Base-by-base conservation (phyloP, 2,888 invertebrate genomes). In the Lepeophtheirus nordmannii region DNA sequence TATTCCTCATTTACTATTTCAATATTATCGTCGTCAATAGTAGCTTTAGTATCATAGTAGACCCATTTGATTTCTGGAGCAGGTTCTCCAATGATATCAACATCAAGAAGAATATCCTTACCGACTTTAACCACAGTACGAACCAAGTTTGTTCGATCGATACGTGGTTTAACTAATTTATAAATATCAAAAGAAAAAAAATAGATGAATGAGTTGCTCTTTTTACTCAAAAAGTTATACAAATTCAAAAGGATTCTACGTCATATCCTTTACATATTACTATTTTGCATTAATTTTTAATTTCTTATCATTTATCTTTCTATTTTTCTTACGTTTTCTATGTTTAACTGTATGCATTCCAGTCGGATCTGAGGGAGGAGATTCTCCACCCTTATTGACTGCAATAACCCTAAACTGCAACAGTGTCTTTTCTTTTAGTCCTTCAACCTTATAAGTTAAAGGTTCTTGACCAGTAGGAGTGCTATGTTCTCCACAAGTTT, bases 1-100 rank as follows among this genome's bases (percentile, higher is more conserved):
- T 92, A 89, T 63, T 90, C 90, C 1, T 90, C 81, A 75, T 91
- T 91, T 67, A 85, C 80, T 37, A 92, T 88, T 73, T 85, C 84
- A 68, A 84, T 77, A 72, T 83, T 85, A 11, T 79, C 82, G 17
- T 17, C 62, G 20, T 17, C 46, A 62, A 60, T 22, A 1, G 69
- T 58, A 65, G 68, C 81, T 77, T 82, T 78, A 70, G 80, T 81
- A 60, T 80, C 82, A 71, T 86, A 83, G 69, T 80, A 82, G 8
- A 46, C 17, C 91, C 91, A 92, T 9, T 84, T 85, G 71, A 87
- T 83, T 38, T 82, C 83, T n/a, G 98, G 96, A 65, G 91, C 85
- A 0, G 98, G 98, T 78, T 98, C 98, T 69, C 97, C 98, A 73
- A 87, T 85, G 70, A 94, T 86, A 72, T 89, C 87, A 39, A 96